Base-by-base conservation (phyloP, 2,113 vertebrate species). In the Misgurnus mizolepis region DNA sequence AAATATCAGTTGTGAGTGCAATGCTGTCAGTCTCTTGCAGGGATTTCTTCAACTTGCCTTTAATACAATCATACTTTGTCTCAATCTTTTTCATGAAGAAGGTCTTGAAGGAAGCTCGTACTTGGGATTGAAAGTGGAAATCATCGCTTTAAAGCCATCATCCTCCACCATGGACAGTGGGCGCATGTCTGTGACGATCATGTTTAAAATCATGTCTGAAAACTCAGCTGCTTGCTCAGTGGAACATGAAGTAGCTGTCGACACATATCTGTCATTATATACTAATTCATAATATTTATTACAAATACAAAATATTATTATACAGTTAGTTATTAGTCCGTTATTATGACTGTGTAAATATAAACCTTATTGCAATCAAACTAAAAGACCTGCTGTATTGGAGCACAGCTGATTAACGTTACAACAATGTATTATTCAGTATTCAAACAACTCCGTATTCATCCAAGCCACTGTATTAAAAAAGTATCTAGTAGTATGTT, bases 201-300 rank as follows among this genome's bases (percentile, higher is more conserved):
- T 78, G 67, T 82, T 78, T 47, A 78, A 82, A 82, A 82, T 72
- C 49, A 75, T 78, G 17, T 72, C 68, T 74, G 76, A 39, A n/a
- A 82, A 78, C 67, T 41, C 27, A 78, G 80, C 67, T 55, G 75
- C 80, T 71, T 64, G n/a, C 74, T 72, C 76, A 73, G 15, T 55
- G 27, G 69, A 72, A 82, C 76, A 82, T 56, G 74, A 27, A 67
- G 45, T 45, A 53, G 65, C 55, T 76, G n/a, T 74, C 18, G n/a
- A 4, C 66, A 79, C 55, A 27, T 60, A 69, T 50, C 64, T 79
- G 65, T 79, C 72, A n/a, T n/a, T n/a, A n/a, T n/a, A n/a, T 34
- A 34, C 1, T 34, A 2, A 34, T 34, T 34, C 1, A 34, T 34
- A 3, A 34, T 34, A 34, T 34, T 34, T 34, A 27, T 27, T 27